phyloP scores from a whole-genome alignment of 2,888 invertebrate species.

The Eristalis arbustorum region DNA sequence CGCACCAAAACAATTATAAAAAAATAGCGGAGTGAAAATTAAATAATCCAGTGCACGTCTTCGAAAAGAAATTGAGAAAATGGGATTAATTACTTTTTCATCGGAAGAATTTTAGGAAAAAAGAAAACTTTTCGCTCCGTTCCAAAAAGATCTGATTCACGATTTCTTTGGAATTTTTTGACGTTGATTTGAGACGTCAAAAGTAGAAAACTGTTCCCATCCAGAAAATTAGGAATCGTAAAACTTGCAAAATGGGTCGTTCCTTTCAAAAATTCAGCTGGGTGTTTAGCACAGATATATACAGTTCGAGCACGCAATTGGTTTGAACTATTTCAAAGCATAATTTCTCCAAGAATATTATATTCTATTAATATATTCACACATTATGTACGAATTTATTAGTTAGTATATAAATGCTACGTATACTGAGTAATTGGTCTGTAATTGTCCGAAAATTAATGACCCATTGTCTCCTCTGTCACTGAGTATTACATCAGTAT shows the following conservation, averaged over 20 bases:
- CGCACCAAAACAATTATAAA: neutral
- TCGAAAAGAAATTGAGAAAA: neutral
- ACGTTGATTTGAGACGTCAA: too few species aligned
- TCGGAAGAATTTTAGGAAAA: neutral
- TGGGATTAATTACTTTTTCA: neutral
- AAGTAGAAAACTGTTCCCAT: too few species aligned
- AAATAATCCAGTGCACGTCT: neutral
- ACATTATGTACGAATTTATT: neutral
- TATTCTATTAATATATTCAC: neutral
- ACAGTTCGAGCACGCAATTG: too few species aligned
- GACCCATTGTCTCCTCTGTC: constrained; percentile 45
- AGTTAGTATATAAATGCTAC: neutral
- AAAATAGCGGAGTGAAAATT: neutral
- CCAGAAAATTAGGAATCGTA: too few species aligned
- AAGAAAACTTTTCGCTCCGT: neutral
- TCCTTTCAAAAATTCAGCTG: too few species aligned
- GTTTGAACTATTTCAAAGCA: neutral
- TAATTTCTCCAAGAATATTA: neutral
- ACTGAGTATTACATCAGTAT: constrained; percentile 14
- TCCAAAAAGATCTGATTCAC: too few species aligned
- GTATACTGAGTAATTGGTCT: constrained; percentile 33
- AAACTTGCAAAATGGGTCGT: too few species aligned
- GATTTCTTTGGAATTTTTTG: too few species aligned
- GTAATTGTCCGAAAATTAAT: constrained; percentile 62
- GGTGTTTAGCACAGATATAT: too few species aligned